Conservation (phyloP, 2,888 invertebrate genomes). For the Willowsia nigromaculata region DNA sequence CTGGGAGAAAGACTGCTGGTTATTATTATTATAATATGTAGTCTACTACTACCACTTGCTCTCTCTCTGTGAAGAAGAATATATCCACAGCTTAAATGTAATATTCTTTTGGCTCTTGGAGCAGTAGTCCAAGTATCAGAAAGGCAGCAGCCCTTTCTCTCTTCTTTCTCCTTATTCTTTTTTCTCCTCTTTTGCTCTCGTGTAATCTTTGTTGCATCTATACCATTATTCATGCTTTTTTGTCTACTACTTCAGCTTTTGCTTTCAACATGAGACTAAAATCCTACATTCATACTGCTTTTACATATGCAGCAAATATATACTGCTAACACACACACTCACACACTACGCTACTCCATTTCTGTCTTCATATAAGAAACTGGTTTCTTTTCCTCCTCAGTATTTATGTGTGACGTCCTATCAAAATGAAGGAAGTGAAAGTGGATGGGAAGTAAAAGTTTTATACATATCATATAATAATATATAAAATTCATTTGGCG, state of each 20-base stretch:
- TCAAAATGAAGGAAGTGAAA: slow-evolving; percentile 16
- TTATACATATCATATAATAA: background rate
- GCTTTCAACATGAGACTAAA: background rate
- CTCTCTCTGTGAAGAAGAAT: slow-evolving; percentile 18
- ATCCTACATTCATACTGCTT: background rate
- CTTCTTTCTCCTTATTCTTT: background rate
- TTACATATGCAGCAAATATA: background rate
- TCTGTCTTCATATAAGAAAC: background rate
- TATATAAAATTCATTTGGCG: slow-evolving; percentile 35
- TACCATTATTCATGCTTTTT: slow-evolving; percentile 65
- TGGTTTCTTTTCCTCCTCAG: background rate
- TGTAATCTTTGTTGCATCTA: slow-evolving; percentile 65
- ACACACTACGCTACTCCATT: no score
- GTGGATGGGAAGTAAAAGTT: slow-evolving; percentile 32
- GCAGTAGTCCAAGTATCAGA: background rate
- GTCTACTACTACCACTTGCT: background rate
- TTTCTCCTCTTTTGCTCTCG: slow-evolving; percentile 3
- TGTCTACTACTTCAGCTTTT: slow-evolving; percentile 28
- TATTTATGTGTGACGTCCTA: background rate
- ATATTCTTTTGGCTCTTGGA: slow-evolving; percentile 44
- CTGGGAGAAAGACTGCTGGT: background rate
- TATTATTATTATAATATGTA: slow-evolving; percentile 36
- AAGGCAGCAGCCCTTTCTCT: slow-evolving; percentile 28
- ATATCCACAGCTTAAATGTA: slow-evolving; percentile 62
- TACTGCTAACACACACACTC: background rate